Conservation (phyloP, 2,888 invertebrate species). For the Heteromurus nitidus region DNA sequence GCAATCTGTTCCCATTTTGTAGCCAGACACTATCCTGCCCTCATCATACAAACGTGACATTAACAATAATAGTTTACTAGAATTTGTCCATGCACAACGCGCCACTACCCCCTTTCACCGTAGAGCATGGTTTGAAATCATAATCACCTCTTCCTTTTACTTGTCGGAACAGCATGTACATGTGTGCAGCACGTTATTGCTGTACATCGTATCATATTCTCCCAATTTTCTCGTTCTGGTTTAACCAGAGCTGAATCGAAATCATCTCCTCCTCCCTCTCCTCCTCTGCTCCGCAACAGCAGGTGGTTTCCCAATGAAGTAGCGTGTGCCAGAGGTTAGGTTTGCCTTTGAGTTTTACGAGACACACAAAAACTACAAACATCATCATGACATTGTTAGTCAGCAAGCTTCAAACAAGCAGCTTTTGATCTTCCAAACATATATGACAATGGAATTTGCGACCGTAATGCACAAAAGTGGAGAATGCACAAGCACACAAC, state of each 20-base stretch:
- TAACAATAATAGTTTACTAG: no score
- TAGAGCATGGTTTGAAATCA: conserved; percentile 35
- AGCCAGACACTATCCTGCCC: no score
- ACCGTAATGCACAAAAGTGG: no score
- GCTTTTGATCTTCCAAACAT: neutral
- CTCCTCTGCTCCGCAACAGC: conserved; percentile 37
- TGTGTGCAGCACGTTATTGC: neutral
- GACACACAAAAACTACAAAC: neutral
- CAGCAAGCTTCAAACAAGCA: neutral
- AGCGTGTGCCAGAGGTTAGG: neutral
- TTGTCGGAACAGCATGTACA: neutral
- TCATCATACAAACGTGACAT: no score
- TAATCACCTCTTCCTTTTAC: conserved; percentile 11
- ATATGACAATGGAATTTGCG: no score
- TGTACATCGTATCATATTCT: neutral
- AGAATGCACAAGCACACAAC: no score
- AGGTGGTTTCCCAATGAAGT: conserved; percentile 25
- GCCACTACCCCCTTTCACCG: neutral
- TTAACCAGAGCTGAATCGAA: conserved; percentile 16
- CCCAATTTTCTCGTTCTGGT: neutral
- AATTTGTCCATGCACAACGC: no score
- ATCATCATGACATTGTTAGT: neutral
- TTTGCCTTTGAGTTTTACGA: neutral
- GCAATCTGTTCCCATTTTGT: no score
- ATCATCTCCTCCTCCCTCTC: conserved; percentile 21